These are phyloP conservation scores for Cheilosia soror DNA, from an alignment of 2,888 invertebrate genomes.

Conservation along the genomic window DNA sequence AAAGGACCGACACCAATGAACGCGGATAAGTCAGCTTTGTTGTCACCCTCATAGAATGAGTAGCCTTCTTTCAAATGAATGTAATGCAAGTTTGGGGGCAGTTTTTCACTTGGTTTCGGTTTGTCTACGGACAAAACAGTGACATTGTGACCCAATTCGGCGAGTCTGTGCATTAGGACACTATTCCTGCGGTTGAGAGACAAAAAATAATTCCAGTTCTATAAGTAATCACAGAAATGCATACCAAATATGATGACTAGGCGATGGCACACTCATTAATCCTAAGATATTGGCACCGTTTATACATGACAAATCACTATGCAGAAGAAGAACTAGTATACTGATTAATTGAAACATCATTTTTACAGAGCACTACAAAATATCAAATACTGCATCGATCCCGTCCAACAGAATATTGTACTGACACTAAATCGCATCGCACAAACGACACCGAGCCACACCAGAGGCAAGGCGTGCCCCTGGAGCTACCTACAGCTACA, in stretches of 20 bases:
- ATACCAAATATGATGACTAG: conserved; percentile 78
- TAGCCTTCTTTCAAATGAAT: conserved; percentile 79
- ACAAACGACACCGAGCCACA: too few relatives aligned
- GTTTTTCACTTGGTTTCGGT: conserved; percentile 65
- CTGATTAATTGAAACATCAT: not conserved
- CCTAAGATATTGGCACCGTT: conserved; percentile 76
- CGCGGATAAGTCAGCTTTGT: conserved; percentile 39
- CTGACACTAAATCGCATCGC: not conserved
- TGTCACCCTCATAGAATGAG: conserved; percentile 29
- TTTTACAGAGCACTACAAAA: not conserved
- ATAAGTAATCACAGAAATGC: not conserved
- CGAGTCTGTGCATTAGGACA: conserved; percentile 75
- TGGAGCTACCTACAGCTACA: too few relatives aligned
- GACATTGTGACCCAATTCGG: conserved; percentile 77
- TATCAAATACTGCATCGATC: not conserved
- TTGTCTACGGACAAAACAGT: conserved; percentile 77
- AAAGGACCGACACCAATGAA: conserved; percentile 55
- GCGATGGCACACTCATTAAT: conserved; percentile 76
- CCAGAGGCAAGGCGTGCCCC: too few relatives aligned
- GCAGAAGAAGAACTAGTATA: not conserved
- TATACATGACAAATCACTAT: not conserved
- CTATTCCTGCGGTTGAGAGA: conserved; percentile 75
- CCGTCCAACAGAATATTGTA: not conserved
- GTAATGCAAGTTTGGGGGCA: conserved; percentile 77
- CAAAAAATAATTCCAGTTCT: not conserved